Evolutionary conservation across 2,888 invertebrate genomes (phyloP), one percentile per base, ranked within the genome.

Genomic region (Drosophila tanythrix): DNA sequence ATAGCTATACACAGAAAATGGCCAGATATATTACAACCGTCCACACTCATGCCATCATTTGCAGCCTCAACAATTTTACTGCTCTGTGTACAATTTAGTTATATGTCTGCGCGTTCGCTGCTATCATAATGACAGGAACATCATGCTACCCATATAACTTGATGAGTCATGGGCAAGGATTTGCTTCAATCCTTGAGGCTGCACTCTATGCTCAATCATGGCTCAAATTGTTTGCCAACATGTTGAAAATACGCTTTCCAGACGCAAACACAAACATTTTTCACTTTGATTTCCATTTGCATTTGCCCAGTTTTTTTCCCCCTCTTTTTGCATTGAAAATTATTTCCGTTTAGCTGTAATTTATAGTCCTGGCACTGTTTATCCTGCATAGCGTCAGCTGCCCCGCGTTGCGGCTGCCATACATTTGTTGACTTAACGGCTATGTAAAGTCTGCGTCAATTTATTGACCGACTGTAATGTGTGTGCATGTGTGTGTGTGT

Each of bases 331-430:
- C 56, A 29, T 56, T 74, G 76, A 61, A 86, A 84, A 84, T 88
- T 74, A 84, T 88, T 89, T 89, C 83, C 87, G 87, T 79, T 84
- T 89, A 87, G 81, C 76, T 66, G 87, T 83, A 89, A 84, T 84
- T 84, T 84, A 86, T 84, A 70, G 81, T 74, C 73, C 78, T 84
- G 71, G 13, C 40, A 40, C n/a, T 29, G 55, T 72, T 55, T 56
- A 56, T 72, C 46, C 55, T 46, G 33, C 27, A 29, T 13, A 13
- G 58, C 72, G 68, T 58, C 87, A 72, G 74, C 68, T 60, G 53
- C 67, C 52, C 51, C 66, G 43, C 53, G 38, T 35, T 61, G 59
- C 53, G 56, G 63, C 68, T 53, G 63, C 61, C 57, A 60, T 51
- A 63, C 67, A 68, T 65, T 75, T 87, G 88, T 85, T 89, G 88